Base-by-base conservation (phyloP, 2,113 vertebrate species). In the Melanotaenia duboulayi region DNA sequence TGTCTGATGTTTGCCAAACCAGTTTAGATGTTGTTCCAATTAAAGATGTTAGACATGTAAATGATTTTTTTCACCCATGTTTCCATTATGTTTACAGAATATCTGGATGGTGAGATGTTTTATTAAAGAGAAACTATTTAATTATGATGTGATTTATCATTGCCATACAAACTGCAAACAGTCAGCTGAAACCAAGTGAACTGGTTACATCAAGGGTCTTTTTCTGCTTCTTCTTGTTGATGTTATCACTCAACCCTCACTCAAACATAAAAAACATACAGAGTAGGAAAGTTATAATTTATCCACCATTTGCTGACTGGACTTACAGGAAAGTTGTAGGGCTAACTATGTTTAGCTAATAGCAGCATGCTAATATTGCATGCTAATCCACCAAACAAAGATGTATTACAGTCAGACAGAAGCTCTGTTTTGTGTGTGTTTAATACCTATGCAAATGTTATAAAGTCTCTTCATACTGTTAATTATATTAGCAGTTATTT, bases 141-240 rank as follows among this genome's bases (percentile, higher is more conserved):
- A n/a, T n/a, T n/a, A n/a, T n/a, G 39, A 40, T 40, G 39, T 40
- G 39, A 1, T 40, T 40, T 40, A 40, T 40, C 12, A 40, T 28
- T 28, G 28, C 28, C 39, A 40, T 40, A 10, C 2, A 11, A 5
- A 37, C 7, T 37, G 35, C 35, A 74, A 56, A 44, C 52, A 9
- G 39, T 52, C 60, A 50, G 54, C 40, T 28, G 24, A 32, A 28
- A 65, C 32, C 56, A 73, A 24, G 20, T 40, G 46, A 52, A 7
- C 4, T 19, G 23, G 17, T 40, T 70, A 52, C 11, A 20, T 83
- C 67, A 79, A 22, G 24, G 11, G 10, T 1, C 58, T 22, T 39
- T 25, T 60, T 44, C 24, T 25, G 49, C 65, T 67, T 76, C 65
- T 67, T 76, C 42, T 72, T 76, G 62, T 68, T 37, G 39, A 14